A percentile compares a stretch with the other conserved stretches of the same genome.
phyloP scores from a whole-genome alignment of 2,888 invertebrate species.

The Drosophila algonquin region DNA sequence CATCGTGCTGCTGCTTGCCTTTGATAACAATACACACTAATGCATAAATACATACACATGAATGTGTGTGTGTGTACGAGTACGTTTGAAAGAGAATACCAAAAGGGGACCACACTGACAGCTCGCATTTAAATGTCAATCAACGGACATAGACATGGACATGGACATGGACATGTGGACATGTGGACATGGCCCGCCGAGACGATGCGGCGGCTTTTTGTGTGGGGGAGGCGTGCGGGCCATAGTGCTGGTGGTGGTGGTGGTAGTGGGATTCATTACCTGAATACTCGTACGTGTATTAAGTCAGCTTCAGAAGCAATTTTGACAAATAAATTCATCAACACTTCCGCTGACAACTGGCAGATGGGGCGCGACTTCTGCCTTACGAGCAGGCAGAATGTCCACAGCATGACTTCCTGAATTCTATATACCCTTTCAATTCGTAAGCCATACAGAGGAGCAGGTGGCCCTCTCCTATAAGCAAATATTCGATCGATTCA shows the following conservation, averaged over 20 bases:
- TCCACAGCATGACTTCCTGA: slow-evolving; percentile 2
- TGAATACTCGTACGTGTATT: slow-evolving; percentile 33
- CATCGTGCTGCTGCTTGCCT: slow-evolving; percentile 6
- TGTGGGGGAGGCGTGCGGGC: slow-evolving; percentile 27
- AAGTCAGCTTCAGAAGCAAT: slow-evolving; percentile 63
- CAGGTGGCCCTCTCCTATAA: too few relatives aligned
- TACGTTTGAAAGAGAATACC: slow-evolving; percentile 12
- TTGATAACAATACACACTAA: slow-evolving; percentile 27
- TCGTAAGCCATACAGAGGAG: background rate
- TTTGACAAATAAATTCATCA: slow-evolving; percentile 81
- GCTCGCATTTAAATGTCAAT: slow-evolving; percentile 47
- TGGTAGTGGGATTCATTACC: background rate
- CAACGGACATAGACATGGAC: slow-evolving; percentile 12
- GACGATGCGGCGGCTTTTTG: background rate
- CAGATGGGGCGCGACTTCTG: slow-evolving; percentile 29
- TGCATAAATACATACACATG: background rate
- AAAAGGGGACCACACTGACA: slow-evolving; percentile 30
- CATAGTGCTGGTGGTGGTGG: background rate
- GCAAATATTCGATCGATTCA: too few relatives aligned
- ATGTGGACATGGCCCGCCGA: background rate
- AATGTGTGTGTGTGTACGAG: background rate
- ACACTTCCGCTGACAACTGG: slow-evolving; percentile 79
- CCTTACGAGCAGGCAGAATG: slow-evolving; percentile 24
- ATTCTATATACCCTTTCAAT: background rate
- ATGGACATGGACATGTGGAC: slow-evolving; percentile 10